These are phyloP conservation scores for Valencia hispanica DNA, from an alignment of 2,797 vertebrate species.

Conservation along the genomic window DNA sequence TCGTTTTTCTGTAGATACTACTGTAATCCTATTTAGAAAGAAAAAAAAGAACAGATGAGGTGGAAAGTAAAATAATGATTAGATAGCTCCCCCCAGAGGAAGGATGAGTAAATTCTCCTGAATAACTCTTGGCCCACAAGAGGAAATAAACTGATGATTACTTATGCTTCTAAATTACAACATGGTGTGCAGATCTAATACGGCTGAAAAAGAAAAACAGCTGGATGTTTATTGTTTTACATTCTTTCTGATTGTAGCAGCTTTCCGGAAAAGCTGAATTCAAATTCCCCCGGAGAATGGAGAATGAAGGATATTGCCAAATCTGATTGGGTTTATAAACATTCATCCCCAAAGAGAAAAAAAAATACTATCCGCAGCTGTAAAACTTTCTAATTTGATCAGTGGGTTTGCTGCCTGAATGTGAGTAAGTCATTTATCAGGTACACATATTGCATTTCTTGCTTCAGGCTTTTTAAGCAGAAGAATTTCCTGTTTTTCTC, in stretches of 20 bases:
- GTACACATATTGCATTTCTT: not conserved
- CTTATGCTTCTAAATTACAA: not conserved
- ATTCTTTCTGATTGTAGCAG: not conserved
- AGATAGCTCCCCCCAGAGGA: conserved; percentile 74
- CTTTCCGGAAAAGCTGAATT: not conserved
- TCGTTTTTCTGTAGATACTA: not conserved
- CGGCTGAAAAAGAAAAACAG: not conserved
- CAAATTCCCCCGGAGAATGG: not conserved
- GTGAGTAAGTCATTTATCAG: conserved; percentile 4
- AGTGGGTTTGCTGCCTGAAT: not conserved
- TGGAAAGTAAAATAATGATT: conserved; percentile 40
- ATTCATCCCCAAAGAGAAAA: not conserved
- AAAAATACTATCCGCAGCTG: not conserved
- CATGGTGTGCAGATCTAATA: not conserved
- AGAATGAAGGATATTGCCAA: not conserved
- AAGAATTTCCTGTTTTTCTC: conserved; percentile 7
- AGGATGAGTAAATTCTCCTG: conserved; percentile 10
- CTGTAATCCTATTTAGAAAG: not conserved
- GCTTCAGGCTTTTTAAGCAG: not conserved
- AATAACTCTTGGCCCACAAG: not conserved
- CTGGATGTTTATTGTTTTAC: not conserved
- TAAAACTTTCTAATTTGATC: conserved; percentile 10
- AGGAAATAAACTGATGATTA: not conserved
- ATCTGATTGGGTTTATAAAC: conserved; percentile 1
- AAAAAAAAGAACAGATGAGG: conserved; percentile 3